phyloP scores from a whole-genome alignment of 2,797 vertebrate genomes.

The Lagocephalus sceleratus region DNA sequence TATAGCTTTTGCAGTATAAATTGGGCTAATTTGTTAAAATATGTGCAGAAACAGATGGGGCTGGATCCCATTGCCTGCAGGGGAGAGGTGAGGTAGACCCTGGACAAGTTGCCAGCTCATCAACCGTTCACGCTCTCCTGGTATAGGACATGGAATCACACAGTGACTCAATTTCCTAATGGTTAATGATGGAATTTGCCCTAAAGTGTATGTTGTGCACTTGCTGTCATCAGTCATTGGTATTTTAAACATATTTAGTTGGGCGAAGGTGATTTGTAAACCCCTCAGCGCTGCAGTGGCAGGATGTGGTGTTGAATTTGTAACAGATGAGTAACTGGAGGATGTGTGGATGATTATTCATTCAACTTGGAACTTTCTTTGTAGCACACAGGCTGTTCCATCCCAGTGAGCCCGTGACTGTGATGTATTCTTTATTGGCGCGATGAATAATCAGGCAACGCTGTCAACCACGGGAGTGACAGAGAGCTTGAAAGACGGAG shows the following conservation, averaged over 20 bases:
- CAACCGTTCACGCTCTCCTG: too few species aligned
- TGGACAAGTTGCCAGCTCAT: too few species aligned
- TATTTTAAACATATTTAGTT: conserved; percentile 40
- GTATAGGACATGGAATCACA: neutral
- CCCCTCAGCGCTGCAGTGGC: too few species aligned
- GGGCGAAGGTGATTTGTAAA: conserved; percentile 26
- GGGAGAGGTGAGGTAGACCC: too few species aligned
- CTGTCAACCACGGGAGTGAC: conserved; percentile 33
- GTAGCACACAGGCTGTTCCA: conserved; percentile 17
- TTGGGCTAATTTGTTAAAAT: too few species aligned
- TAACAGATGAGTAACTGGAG: neutral
- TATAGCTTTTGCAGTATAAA: too few species aligned
- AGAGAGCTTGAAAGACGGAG: conserved; percentile 31
- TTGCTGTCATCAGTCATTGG: conserved; percentile 38
- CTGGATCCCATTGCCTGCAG: too few species aligned
- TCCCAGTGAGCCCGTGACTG: conserved; percentile 17
- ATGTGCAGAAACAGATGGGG: too few species aligned
- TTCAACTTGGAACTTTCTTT: conserved; percentile 45
- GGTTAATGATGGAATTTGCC: conserved; percentile 24
- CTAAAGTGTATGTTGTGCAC: conserved; percentile 28
- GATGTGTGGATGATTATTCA: conserved; percentile 37
- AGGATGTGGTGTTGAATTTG: conserved; percentile 3
- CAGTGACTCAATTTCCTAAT: conserved; percentile 29
- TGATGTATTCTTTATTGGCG: conserved; percentile 48
- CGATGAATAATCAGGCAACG: conserved; percentile 42